Evolutionary conservation across 2,888 invertebrate genomes (phyloP).

Genomic region (Watsonalla cultraria): DNA sequence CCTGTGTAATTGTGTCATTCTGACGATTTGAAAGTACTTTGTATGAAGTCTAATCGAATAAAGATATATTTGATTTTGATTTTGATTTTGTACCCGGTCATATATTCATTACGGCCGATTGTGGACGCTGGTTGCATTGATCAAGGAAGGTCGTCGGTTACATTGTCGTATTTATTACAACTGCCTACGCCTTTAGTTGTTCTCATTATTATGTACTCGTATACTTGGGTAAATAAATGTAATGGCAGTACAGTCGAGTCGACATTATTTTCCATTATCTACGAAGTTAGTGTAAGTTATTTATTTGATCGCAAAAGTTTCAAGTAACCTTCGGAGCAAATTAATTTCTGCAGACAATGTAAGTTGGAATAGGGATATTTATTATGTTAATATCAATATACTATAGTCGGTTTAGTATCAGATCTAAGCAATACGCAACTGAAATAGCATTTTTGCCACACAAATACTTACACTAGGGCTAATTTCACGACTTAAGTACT

Average conservation of each 20-base stretch:
- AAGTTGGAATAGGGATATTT: too few species aligned
- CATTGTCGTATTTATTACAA: slow-evolving; percentile 34
- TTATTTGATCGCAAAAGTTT: not conserved
- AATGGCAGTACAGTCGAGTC: not conserved
- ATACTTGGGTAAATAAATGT: not conserved
- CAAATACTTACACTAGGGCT: too few species aligned
- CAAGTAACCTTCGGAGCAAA: not conserved
- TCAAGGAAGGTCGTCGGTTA: slow-evolving; percentile 51
- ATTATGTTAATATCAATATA: too few species aligned
- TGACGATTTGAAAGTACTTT: too few species aligned
- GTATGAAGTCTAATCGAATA: too few species aligned
- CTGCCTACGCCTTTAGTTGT: not conserved
- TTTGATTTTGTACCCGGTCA: slow-evolving; percentile 24
- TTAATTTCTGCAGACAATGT: not conserved
- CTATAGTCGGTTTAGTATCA: too few species aligned
- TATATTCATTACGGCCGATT: slow-evolving; percentile 68
- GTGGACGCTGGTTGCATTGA: slow-evolving; percentile 62
- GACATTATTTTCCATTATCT: not conserved
- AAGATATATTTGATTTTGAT: too few species aligned
- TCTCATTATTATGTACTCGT: not conserved
- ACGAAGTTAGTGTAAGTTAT: not conserved
- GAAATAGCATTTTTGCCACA: too few species aligned
- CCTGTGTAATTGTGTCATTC: too few species aligned
- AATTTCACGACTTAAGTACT: too few species aligned
- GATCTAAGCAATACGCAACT: too few species aligned